Evolutionary conservation across 2,888 invertebrate genomes (phyloP), one percentile per base, ranked within the genome.

Genomic region (Lissonota sp.): DNA sequence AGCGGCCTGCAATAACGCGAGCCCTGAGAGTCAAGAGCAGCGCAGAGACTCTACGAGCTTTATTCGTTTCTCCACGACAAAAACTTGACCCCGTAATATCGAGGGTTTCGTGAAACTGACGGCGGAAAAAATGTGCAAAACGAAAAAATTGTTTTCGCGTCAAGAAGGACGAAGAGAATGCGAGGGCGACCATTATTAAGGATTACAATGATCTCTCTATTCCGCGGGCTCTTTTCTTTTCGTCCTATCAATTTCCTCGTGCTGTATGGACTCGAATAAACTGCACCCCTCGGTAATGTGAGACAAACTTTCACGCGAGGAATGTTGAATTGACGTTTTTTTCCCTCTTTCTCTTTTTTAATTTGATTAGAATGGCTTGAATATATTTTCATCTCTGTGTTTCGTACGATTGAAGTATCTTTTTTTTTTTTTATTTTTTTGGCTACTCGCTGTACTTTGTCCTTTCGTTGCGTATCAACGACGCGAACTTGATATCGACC

Each of bases 151-250:
- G 1, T 26, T 26, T 26, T 26, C 3, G 26, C 1, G 26, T 26
- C 26, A 3, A 26, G 26, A 26, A 26, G 26, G 3, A 26, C 26
- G 26, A 26, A 26, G 26, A 26, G 26, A 26, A n/a, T n/a, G n/a
- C 26, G 3, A 26, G 26, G 26, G 26, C n/a, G n/a, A n/a, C n/a
- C n/a, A n/a, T n/a, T n/a, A n/a, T n/a, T n/a, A n/a, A n/a, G n/a
- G 6, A 60, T 78, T 78, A 78, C 67, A 78, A 78, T 72, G 44
- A 78, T 26, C 44, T 37, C 57, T 66, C 49, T 40, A 26, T n/a
- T n/a, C n/a, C n/a, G 55, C 46, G 42, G 55, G 55, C 46, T 39
- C 44, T 69, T 55, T 6, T 40, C n/a, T n/a, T 55, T 16, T 44
- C 16, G 4, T 51, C 16, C 53, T 62, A 26, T 3, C 67, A 26